phyloP scores from a whole-genome alignment of 2,797 vertebrate genomes.

The Neomorphus geoffroyi region DNA sequence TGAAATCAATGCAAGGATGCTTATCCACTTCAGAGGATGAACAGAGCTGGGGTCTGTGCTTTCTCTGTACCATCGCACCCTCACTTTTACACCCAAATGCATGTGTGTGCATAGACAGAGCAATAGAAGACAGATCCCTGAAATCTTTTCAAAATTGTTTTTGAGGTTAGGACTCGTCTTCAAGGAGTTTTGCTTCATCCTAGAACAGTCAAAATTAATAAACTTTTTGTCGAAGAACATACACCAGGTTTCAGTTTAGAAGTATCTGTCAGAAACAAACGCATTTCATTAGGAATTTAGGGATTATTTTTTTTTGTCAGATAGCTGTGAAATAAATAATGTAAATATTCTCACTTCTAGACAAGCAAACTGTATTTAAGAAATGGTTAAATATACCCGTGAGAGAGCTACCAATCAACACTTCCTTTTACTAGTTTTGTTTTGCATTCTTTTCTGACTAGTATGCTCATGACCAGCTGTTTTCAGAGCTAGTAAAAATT shows the following conservation, averaged over 20 bases:
- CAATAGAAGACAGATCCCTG: constrained; percentile 16
- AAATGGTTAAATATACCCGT: constrained; percentile 61
- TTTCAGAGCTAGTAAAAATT: constrained; percentile 69
- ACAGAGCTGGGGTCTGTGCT: background rate
- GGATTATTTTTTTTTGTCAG: constrained; percentile 1
- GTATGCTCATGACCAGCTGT: constrained; percentile 55
- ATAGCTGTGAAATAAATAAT: constrained; percentile 43
- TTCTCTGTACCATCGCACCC: background rate
- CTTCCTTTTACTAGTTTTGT: constrained; percentile 55
- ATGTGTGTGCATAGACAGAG: background rate
- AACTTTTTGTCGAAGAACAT: constrained; percentile 21
- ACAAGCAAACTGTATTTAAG: constrained; percentile 15
- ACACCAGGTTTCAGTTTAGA: constrained; percentile 20
- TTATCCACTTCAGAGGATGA: background rate
- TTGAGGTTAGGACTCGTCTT: constrained; percentile 38
- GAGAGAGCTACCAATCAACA: constrained; percentile 64
- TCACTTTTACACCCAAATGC: background rate
- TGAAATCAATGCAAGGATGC: background rate
- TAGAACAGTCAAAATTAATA: constrained; percentile 38
- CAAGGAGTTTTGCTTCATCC: constrained; percentile 29
- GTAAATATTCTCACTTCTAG: constrained; percentile 49
- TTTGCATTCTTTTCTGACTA: constrained; percentile 66
- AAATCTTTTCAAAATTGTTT: constrained; percentile 30
- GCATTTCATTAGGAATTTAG: constrained; percentile 4
- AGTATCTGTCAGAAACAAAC: constrained; percentile 22